phyloP scores from a whole-genome alignment of 1,140 invertebrate species.

The Palaemon carinicauda region DNA sequence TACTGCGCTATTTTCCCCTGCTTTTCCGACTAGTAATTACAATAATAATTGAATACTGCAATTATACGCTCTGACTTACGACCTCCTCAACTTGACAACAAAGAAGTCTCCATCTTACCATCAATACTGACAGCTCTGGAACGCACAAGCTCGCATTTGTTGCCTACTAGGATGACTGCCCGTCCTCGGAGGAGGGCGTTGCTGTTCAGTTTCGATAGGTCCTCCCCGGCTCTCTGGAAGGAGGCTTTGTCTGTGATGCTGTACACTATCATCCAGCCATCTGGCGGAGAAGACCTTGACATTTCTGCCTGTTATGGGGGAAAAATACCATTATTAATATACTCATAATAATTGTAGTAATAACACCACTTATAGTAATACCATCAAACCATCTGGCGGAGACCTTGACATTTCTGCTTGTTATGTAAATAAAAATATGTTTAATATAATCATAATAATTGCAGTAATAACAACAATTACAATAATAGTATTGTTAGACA shows the following conservation, averaged over 20 bases:
- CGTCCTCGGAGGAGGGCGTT: slow-evolving; percentile 76
- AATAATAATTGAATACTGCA: too few species aligned
- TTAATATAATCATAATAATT: too few species aligned
- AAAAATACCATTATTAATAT: background rate
- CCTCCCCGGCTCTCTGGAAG: slow-evolving; percentile 82
- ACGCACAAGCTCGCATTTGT: slow-evolving; percentile 94
- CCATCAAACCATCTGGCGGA: too few species aligned
- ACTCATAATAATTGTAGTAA: background rate
- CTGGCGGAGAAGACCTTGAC: slow-evolving; percentile 75
- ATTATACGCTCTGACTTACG: background rate
- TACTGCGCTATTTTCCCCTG: too few species aligned
- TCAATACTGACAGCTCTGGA: slow-evolving; percentile 86
- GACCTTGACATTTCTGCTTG: too few species aligned
- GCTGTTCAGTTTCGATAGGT: slow-evolving; percentile 78
- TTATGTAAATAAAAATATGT: too few species aligned
- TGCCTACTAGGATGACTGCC: slow-evolving; percentile 88
- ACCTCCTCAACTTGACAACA: too few species aligned
- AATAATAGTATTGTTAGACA: too few species aligned
- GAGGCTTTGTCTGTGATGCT: slow-evolving; percentile 90
- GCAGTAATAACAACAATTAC: too few species aligned
- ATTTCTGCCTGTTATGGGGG: slow-evolving; percentile 74
- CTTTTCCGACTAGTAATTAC: too few species aligned
- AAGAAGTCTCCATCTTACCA: slow-evolving; percentile 70
- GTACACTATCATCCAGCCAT: slow-evolving; percentile 90
- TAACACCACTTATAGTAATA: background rate